Base-by-base conservation (phyloP, 2,888 invertebrate genomes). In the Tetragonisca angustula region DNA sequence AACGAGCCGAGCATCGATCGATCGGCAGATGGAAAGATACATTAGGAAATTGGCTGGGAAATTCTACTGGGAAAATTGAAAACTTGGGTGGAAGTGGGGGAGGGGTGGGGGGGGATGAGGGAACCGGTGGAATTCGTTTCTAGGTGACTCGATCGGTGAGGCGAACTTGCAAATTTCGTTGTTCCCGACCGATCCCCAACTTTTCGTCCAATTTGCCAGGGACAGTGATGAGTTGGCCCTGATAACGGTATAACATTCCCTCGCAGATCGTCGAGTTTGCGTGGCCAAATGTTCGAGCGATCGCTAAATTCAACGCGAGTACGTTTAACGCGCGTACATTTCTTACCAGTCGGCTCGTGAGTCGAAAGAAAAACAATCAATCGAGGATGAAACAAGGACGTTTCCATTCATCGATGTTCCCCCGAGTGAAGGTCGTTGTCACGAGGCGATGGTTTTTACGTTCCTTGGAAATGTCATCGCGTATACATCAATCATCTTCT, bases 381-480 rank as follows among this genome's bases (percentile, higher is more conserved):
- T 79, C 84, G 59, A 64, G 62, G 70, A 43, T 79, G 80, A 79
- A 84, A 79, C 83, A 68, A 76, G 27, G 84, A 84, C 76, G 52
- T 75, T 83, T 79, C 71, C 54, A 61, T 71, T 68, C 64, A 24
- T 79, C 78, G 74, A 79, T 84, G 9, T 70, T 76, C 62, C 56
- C 64, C n/a, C 56, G n/a, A 36, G 67, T 24, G 73, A 24, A 82
- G 80, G 70, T 73, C 80, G 80, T 81, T 81, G 78, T 73, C 67
- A 49, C 21, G 49, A 43, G 27, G 50, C 65, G 79, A 76, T 83
- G 75, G 83, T 83, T 83, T 43, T 83, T 83, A 83, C 64, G 73
- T 84, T 83, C 83, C 71, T 64, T 19, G 68, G 67, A 70, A 72
- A 79, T 79, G 84, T 79, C 79, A 79, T 83, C 75, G 79, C 79